Conservation (phyloP, 2,888 invertebrate genomes). For the Drosophila paramelanica region DNA sequence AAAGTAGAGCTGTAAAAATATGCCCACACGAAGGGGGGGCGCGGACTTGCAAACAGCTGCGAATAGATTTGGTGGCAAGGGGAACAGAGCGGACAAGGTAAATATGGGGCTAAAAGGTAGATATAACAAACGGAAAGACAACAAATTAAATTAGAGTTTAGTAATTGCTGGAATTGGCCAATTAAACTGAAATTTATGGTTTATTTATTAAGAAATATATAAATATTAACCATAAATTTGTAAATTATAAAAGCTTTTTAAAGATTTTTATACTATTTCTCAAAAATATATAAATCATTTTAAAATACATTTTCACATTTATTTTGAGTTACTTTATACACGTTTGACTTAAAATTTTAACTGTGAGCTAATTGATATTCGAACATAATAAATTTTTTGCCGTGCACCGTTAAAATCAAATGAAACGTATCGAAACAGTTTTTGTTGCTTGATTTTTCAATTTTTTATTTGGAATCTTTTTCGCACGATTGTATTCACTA, state of each 20-base stretch:
- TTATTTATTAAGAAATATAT: no score
- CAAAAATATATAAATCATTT: no score
- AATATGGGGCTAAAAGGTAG: not conserved
- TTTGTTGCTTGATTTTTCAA: not conserved
- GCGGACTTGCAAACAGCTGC: constrained; percentile 13
- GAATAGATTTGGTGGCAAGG: not conserved
- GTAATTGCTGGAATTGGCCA: no score
- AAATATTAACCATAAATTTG: no score
- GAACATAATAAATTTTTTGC: constrained; percentile 28
- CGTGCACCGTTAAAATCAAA: constrained; percentile 9
- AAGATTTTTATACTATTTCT: no score
- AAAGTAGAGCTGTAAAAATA: constrained; percentile 10
- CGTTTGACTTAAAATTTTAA: constrained; percentile 9
- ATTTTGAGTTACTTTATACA: no score
- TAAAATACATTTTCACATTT: no score
- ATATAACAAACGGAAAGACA: not conserved
- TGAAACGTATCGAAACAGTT: constrained; percentile 17
- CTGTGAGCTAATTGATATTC: constrained; percentile 50
- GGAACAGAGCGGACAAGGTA: not conserved
- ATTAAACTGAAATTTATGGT: no score
- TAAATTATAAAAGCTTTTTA: no score
- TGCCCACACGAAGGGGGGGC: not conserved
- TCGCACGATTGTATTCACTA: constrained; percentile 28
- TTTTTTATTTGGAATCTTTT: not conserved
- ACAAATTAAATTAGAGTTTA: no score